Percentiles rank a stretch among this genome's conserved stretches.
phyloP scores from a whole-genome alignment of 1,140 invertebrate species.

The Lepidurus arcticus region DNA sequence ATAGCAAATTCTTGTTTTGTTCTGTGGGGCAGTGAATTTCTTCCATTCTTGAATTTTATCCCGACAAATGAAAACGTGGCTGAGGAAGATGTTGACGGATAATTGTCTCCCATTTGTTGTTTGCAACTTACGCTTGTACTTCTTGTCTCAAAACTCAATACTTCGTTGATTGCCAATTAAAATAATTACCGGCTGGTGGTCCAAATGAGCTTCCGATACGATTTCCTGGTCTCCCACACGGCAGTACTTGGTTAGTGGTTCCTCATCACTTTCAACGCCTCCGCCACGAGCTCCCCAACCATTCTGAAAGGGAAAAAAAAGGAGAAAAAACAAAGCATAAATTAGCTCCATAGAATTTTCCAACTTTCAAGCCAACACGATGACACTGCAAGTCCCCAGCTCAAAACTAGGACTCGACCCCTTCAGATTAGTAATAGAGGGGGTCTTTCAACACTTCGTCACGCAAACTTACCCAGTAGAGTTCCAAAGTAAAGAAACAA shows the following conservation, averaged over 20 bases:
- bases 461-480: background rate
- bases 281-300: constrained; percentile 12
- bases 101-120: too few species aligned
- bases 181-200: background rate
- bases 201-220: background rate
- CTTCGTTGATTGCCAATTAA: too few species aligned
- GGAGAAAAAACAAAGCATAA: background rate
- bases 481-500: background rate
- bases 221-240: constrained; percentile 12
- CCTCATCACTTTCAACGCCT: constrained; percentile 6
- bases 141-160: too few species aligned
- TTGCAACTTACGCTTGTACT: too few species aligned
- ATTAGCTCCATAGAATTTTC: background rate
- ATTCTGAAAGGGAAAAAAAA: background rate
- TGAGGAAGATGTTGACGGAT: too few species aligned
- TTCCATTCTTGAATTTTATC: too few species aligned
- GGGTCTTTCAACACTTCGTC: background rate
- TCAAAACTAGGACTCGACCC: background rate
- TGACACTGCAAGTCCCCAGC: background rate
- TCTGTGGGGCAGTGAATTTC: too few species aligned
- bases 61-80: too few species aligned
- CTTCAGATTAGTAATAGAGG: background rate
- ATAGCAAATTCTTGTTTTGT: too few species aligned
- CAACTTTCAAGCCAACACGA: background rate
- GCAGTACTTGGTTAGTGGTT: constrained; percentile 12